phyloP scores from a whole-genome alignment of 2,797 vertebrate genomes.

The Pseudocheirus occidentalis region DNA sequence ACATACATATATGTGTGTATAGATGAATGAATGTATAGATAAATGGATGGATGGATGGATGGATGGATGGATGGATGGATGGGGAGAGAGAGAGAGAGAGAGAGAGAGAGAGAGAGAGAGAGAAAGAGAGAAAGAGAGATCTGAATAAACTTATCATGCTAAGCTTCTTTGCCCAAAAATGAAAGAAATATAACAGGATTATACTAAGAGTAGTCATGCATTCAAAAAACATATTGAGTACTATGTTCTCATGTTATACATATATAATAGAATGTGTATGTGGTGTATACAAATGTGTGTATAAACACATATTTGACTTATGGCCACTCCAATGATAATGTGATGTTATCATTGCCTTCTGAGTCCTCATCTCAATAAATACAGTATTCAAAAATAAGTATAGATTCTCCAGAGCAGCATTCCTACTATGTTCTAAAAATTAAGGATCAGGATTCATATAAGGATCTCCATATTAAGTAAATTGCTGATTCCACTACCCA shows the following conservation, averaged over 20 bases:
- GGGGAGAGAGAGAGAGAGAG: background rate
- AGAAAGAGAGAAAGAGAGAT: background rate
- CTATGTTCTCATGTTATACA: background rate
- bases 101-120: background rate
- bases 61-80: too few species aligned
- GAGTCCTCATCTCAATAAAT: background rate
- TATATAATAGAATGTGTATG: background rate
- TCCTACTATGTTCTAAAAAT: background rate
- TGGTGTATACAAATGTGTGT: background rate
- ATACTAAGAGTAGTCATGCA: background rate
- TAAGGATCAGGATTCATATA: background rate
- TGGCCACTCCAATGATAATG: background rate
- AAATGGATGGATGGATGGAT: too few species aligned
- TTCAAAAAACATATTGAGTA: background rate
- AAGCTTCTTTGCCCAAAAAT: background rate
- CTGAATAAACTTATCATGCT: constrained; percentile 1
- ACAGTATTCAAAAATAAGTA: background rate
- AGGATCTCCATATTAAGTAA: background rate
- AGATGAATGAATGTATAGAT: too few species aligned
- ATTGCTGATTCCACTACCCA: background rate
- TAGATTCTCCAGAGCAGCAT: background rate
- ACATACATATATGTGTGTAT: background rate
- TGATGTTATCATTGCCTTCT: background rate
- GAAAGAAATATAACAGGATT: background rate
- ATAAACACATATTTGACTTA: background rate